Evolutionary conservation across 2,888 invertebrate species (phyloP), one percentile per base, ranked within the genome.

Genomic region (Erannis defoliaria): DNA sequence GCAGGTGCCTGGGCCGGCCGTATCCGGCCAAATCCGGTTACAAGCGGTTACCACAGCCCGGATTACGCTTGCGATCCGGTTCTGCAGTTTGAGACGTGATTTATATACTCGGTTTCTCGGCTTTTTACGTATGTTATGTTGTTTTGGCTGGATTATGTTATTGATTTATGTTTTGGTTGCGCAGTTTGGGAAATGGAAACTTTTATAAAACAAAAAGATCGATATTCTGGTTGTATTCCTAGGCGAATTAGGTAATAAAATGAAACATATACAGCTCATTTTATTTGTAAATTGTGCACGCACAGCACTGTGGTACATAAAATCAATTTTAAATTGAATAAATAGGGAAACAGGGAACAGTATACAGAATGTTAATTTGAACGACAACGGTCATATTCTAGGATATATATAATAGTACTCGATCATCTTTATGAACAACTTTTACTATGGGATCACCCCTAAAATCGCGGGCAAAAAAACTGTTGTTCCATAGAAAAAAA

Each of bases 31-130:
- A 83, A 85, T 78, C 85, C 85, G 77, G 85, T 80, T 85, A 85
- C 84, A 85, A 81, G 82, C 84, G 85, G 88, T 83, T 89, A 88
- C 88, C 82, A 82, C 77, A 77, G 73, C 76, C 73, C 77, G 90
- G 88, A 90, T 90, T 90, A 92, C 85, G 81, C 81, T 79, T 77
- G 71, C 84, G 85, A 89, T 88, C 89, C 89, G 88, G 86, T 88
- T 84, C 81, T 76, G 79, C 82, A 86, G 83, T 85, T 87, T 81
- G 80, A 78, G 71, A 82, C 84, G 85, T 90, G 90, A 91, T 91
- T 91, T 92, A 92, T 88, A 78, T 81, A 55, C 48, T 60, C 56
- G 57, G 61, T 57, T 65, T 67, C 62, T 62, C 59, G 46, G 72
- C 66, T 74, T 75, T 74, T 73, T 68, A 69, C 71, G 67, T 66